Evolutionary conservation across 2,113 vertebrate genomes (phyloP).

Genomic region (Antigone vipio): DNA sequence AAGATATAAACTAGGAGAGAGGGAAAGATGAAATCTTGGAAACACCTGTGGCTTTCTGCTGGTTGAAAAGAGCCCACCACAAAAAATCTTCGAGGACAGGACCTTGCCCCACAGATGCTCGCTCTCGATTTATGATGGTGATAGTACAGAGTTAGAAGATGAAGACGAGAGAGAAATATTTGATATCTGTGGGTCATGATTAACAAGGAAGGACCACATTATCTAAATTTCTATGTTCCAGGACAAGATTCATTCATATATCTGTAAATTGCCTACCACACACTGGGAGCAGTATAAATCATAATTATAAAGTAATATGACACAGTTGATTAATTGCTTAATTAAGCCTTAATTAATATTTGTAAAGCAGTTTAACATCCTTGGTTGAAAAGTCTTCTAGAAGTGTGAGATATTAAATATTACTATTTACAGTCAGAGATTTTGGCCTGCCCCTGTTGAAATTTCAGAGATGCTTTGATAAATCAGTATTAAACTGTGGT

Average conservation of each 20-base stretch:
- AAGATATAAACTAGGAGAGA: background rate
- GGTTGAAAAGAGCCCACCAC: background rate
- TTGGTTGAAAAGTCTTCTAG: conserved; percentile 34
- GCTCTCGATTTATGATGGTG: background rate
- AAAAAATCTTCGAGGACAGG: background rate
- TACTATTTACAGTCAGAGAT: conserved; percentile 39
- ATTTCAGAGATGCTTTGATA: conserved; percentile 18
- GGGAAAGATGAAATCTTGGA: background rate
- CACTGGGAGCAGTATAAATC: conserved; percentile 53
- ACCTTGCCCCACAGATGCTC: background rate
- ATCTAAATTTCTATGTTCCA: conserved; percentile 51
- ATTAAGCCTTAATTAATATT: conserved; percentile 72
- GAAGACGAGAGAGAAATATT: background rate
- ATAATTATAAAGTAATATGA: conserved; percentile 64
- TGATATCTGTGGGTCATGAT: conserved; percentile 10
- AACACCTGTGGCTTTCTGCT: background rate
- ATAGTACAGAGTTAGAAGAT: background rate
- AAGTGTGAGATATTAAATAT: conserved; percentile 32
- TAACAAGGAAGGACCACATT: conserved; percentile 18
- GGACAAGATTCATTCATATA: conserved; percentile 33
- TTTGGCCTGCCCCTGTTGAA: background rate
- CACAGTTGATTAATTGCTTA: conserved; percentile 67
- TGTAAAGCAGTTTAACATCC: conserved; percentile 64
- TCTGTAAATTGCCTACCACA: conserved; percentile 54
- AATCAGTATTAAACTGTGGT: conserved; percentile 5